Evolutionary conservation across 2,113 vertebrate species (phyloP).

Genomic region (Gymnobelideus leadbeateri): DNA sequence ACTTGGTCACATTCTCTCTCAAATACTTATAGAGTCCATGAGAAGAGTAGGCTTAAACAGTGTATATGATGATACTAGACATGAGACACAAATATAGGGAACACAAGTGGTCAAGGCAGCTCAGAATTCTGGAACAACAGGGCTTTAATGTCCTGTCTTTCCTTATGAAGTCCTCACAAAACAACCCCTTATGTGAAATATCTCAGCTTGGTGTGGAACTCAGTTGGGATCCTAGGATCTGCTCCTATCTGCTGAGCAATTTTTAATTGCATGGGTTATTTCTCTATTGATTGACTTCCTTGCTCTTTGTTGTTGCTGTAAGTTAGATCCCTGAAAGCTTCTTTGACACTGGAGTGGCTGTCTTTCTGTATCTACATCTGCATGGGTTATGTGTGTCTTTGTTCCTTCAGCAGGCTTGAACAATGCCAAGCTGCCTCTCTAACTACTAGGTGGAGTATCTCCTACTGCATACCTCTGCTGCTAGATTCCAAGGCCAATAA

Average conservation of each 20-base stretch:
- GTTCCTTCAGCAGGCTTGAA: neutral
- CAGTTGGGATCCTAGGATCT: neutral
- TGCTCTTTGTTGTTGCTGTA: neutral
- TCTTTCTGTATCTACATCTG: neutral
- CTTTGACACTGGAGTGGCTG: neutral
- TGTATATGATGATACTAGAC: neutral
- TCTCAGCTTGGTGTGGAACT: neutral
- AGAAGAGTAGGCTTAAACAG: neutral
- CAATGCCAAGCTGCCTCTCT: neutral
- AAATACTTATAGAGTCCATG: neutral
- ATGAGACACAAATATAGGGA: neutral
- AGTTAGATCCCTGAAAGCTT: neutral
- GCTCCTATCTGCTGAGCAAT: neutral
- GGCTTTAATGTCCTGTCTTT: neutral
- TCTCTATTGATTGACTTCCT: neutral
- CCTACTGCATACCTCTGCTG: neutral
- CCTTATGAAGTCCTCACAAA: neutral
- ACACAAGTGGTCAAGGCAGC: too few relatives aligned
- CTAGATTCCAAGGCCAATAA: too few relatives aligned
- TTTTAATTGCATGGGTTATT: neutral
- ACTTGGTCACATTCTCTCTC: neutral
- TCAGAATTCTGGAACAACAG: neutral
- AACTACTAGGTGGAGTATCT: neutral
- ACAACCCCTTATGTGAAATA: neutral
- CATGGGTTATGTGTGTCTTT: neutral